phyloP scores from a whole-genome alignment of 2,888 invertebrate genomes.

The Apamea sordens region DNA sequence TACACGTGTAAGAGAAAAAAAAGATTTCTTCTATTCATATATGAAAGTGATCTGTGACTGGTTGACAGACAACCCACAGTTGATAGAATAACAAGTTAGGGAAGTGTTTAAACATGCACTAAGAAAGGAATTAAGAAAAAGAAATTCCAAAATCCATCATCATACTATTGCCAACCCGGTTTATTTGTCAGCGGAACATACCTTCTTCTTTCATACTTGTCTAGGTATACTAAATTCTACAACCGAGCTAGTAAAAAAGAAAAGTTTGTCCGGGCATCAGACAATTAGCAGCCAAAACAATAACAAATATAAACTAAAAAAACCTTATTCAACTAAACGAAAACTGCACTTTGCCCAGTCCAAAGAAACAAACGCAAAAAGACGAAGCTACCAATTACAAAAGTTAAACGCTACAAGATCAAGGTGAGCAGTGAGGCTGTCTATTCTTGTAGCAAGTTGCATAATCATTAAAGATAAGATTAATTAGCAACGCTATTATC shows the following conservation, averaged over 20 bases:
- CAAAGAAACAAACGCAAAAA: neutral
- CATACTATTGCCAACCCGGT: neutral
- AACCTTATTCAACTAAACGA: neutral
- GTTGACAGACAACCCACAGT: neutral
- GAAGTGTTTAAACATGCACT: neutral
- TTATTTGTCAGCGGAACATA: neutral
- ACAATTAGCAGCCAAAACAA: neutral
- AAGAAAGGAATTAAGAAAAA: neutral
- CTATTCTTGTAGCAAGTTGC: constrained; percentile 55
- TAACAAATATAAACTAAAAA: neutral
- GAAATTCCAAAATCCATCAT: neutral
- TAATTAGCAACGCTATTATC: constrained; percentile 52
- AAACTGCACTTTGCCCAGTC: constrained; percentile 5
- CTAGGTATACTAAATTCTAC: neutral
- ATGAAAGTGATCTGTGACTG: neutral
- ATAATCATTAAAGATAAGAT: constrained; percentile 61
- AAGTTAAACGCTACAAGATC: constrained; percentile 63
- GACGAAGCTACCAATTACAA: constrained; percentile 8
- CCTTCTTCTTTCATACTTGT: neutral
- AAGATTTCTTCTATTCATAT: neutral
- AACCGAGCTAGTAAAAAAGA: neutral
- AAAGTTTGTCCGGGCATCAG: no score
- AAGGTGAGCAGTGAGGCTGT: constrained; percentile 56
- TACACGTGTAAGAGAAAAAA: constrained; percentile 8
- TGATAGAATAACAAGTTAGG: neutral